These are phyloP conservation scores for Channa maculata DNA, from an alignment of 2,113 vertebrate genomes.

Conservation along the genomic window DNA sequence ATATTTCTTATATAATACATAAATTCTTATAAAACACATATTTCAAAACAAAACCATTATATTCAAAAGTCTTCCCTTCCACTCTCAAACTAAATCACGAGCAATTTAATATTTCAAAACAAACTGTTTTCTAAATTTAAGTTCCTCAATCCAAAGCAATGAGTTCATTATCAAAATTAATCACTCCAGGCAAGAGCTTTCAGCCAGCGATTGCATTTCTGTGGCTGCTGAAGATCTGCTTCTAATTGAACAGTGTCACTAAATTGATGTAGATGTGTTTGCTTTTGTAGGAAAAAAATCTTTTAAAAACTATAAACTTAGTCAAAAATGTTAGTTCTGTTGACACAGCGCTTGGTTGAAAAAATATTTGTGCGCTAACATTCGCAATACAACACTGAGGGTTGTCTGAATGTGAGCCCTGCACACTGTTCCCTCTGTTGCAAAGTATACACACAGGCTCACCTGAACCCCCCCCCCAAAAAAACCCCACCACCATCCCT, in stretches of 20 bases:
- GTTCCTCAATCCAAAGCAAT: constrained; percentile 20
- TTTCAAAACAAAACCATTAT: background rate
- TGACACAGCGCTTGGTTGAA: constrained; percentile 79
- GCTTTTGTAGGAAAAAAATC: constrained; percentile 73
- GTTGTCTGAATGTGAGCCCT: constrained; percentile 74
- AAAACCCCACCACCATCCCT: background rate
- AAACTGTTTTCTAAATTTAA: constrained; percentile 11
- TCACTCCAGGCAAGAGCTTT: constrained; percentile 28
- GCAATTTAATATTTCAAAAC: constrained; percentile 28
- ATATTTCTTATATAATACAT: too few relatives aligned
- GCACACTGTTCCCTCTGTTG: constrained; percentile 84
- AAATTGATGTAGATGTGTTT: constrained; percentile 79
- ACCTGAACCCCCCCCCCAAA: constrained; percentile 58
- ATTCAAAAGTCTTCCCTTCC: background rate
- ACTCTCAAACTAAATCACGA: constrained; percentile 9
- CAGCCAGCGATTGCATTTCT: constrained; percentile 54
- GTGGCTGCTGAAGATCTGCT: constrained; percentile 53
- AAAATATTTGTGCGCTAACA: constrained; percentile 80
- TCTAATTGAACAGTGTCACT: constrained; percentile 72
- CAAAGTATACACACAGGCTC: constrained; percentile 68
- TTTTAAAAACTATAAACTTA: constrained; percentile 75
- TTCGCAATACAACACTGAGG: constrained; percentile 78
- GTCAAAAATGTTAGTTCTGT: constrained; percentile 77
- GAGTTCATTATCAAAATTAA: constrained; percentile 43
- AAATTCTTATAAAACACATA: background rate